Conservation (phyloP, 2,113 vertebrate genomes). For the Galbula dea region DNA sequence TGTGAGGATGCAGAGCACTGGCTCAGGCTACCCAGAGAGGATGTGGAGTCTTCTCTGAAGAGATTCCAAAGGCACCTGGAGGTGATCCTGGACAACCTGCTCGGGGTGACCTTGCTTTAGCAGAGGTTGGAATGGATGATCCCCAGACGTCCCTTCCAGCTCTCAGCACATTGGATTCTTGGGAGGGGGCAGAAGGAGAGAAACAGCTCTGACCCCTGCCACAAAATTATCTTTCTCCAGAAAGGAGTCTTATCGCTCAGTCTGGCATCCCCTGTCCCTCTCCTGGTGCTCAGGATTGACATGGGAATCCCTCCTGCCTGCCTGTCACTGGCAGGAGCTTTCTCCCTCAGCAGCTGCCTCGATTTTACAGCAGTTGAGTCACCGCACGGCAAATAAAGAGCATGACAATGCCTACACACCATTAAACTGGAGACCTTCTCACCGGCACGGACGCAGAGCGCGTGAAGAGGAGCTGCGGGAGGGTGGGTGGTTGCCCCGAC, state of each 20-base stretch:
- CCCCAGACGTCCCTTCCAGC: no score
- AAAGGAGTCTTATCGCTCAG: neutral
- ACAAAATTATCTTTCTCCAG: neutral
- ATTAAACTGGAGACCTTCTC: neutral
- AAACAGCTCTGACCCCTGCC: neutral
- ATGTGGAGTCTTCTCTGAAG: no score
- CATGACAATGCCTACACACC: neutral
- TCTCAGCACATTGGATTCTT: no score
- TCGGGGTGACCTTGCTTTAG: no score
- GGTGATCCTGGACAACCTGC: no score
- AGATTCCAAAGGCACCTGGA: no score
- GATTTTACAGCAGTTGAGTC: neutral
- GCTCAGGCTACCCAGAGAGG: no score
- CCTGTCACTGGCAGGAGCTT: neutral
- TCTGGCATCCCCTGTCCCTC: neutral
- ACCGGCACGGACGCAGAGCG: neutral
- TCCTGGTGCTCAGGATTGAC: neutral
- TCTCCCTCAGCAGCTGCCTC: neutral
- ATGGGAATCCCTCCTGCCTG: accelerated
- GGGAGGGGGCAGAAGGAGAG: neutral
- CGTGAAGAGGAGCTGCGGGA: neutral
- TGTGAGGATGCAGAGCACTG: no score
- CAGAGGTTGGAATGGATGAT: no score
- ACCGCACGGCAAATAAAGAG: neutral
- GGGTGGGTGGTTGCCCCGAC: neutral